Conservation (phyloP, 2,113 vertebrate genomes). For the Tympanuchus pallidicinctus region DNA sequence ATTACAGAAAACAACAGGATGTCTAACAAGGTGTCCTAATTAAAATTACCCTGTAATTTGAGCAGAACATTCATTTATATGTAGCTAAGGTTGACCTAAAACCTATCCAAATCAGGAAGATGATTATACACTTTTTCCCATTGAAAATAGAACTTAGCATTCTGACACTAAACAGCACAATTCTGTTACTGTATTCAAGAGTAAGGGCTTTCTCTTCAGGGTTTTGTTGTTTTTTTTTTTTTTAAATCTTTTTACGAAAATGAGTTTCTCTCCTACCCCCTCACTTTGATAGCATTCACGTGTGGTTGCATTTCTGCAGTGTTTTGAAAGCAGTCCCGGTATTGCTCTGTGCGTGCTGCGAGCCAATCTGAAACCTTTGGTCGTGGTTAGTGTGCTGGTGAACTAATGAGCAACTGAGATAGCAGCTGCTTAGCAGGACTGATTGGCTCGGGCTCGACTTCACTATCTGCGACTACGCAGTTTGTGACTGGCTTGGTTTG, state of each 20-base stretch:
- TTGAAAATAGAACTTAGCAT: constrained; percentile 43
- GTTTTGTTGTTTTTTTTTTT: neutral
- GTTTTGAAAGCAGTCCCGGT: neutral
- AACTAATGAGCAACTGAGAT: constrained; percentile 47
- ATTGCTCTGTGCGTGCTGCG: neutral
- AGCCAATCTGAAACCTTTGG: constrained; percentile 22
- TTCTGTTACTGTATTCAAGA: constrained; percentile 21
- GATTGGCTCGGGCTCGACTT: constrained; percentile 20
- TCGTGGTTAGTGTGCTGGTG: neutral
- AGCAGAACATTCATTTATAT: constrained; percentile 60
- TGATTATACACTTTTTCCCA: neutral
- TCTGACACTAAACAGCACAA: constrained; percentile 42
- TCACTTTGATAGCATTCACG: neutral
- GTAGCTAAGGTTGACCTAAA: constrained; percentile 68
- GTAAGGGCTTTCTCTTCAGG: constrained; percentile 5
- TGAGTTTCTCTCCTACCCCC: neutral
- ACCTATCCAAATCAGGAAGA: constrained; percentile 48
- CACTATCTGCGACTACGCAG: neutral
- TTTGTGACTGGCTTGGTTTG: constrained; percentile 41
- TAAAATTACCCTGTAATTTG: constrained; percentile 68
- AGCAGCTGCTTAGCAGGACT: constrained; percentile 60
- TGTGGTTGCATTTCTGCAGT: neutral
- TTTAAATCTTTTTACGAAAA: neutral
- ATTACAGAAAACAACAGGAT: constrained; percentile 70
- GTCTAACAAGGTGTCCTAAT: constrained; percentile 68